Base-by-base conservation (phyloP, 2,888 invertebrate genomes). In the Lobophora halterata region DNA sequence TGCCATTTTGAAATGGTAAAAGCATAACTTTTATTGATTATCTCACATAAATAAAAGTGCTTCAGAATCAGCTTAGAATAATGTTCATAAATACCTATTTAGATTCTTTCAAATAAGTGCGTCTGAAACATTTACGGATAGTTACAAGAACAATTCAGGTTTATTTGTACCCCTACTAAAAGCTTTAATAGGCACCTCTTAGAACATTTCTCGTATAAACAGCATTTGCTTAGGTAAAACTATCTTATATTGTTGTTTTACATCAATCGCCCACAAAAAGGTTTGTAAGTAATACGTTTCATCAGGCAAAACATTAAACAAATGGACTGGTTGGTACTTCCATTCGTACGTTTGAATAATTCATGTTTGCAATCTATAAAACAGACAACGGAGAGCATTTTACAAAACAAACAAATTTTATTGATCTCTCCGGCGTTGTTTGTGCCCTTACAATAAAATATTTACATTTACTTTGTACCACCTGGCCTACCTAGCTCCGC, bases 401-500 rank as follows among this genome's bases (percentile, higher is more conserved):
- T 81, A 83, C 80, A 82, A 75, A 85, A 82, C 77, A 87, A 86
- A 86, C 85, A 83, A 86, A 86, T 86, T 85, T 86, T 86, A 87
- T 86, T 85, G 87, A 86, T 86, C 87, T 86, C 87, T 57, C 73
- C 74, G 85, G 87, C 79, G 75, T 71, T 80, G 81, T 87, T 86
- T 82, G 79, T 75, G 64, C 77, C 74, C 69, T 72, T 71, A 79
- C 79, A 82, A 81, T 86, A 79, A 82, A 86, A 83, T 85, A 86
- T 87, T 87, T 83, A 86, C 83, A 79, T 85, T 80, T 81, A 80
- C 82, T 85, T 74, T 65, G 76, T 73, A 77, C 70, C 80, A 81
- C 82, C 81, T 81, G 79, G 72, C 67, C 71, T 74, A 67, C 64
- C 67, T 65, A 71, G 63, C 60, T 61, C 58, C 68, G 59, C 71